Percentiles rank a stretch among this genome's conserved stretches.
Conservation (phyloP, 1,140 invertebrate species). For the Drosophila leontia region DNA sequence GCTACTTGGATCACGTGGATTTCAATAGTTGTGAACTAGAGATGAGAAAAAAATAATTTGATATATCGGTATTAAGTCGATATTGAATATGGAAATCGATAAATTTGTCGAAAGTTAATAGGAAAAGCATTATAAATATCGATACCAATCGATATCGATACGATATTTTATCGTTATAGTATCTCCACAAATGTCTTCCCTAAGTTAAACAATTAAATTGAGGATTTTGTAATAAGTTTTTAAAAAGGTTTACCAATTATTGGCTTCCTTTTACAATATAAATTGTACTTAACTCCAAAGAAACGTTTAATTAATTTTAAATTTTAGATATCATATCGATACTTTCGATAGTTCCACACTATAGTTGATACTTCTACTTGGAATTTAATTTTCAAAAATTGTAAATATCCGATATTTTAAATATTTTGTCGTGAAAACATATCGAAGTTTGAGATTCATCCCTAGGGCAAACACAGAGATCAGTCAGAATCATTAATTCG, state of each 20-base stretch:
- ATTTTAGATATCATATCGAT: neutral
- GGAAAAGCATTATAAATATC: too few species aligned
- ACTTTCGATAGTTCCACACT: neutral
- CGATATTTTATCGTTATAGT: too few species aligned
- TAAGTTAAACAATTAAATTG: too few species aligned
- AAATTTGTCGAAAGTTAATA: too few species aligned
- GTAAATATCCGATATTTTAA: neutral
- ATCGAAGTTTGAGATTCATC: neutral
- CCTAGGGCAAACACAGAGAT: conserved; percentile 24
- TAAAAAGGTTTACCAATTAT: too few species aligned
- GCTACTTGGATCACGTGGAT: conserved; percentile 33
- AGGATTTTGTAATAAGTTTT: too few species aligned
- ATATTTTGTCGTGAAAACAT: neutral
- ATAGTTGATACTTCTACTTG: neutral
- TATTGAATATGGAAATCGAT: too few species aligned
- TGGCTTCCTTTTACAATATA: neutral
- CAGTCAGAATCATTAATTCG: conserved; percentile 71
- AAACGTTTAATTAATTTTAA: neutral
- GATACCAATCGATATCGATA: too few species aligned
- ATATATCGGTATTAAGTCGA: neutral
- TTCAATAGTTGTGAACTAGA: neutral
- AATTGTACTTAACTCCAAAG: neutral
- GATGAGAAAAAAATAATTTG: neutral
- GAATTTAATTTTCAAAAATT: neutral
- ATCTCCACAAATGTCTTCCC: too few species aligned